These are phyloP conservation scores for Steatocranus sp. DNA, from an alignment of 2,797 vertebrate species.

Conservation along the genomic window DNA sequence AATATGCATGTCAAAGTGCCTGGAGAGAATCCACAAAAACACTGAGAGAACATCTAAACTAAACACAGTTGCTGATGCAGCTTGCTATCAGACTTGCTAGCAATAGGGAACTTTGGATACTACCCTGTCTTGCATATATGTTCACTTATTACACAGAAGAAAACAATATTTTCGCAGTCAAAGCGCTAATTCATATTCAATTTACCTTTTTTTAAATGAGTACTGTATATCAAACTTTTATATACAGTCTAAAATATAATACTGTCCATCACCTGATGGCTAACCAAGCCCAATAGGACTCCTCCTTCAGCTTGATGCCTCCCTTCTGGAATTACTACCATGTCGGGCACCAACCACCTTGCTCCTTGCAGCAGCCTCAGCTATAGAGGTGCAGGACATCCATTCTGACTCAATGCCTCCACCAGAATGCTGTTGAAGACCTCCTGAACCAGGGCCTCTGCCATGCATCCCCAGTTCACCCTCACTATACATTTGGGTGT, in stretches of 20 bases:
- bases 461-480: not conserved
- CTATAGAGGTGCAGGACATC: not conserved
- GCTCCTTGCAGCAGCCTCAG: not conserved
- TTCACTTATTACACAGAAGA: not conserved
- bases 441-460: not conserved
- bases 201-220: not conserved
- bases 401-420: not conserved
- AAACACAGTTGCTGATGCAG: not conserved
- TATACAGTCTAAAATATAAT: not conserved
- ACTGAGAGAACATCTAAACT: not conserved
- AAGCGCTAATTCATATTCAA: not conserved
- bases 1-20: not conserved
- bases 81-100: not conserved
- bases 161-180: not conserved
- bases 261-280: not conserved
- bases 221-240: not conserved
- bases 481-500: not conserved
- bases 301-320: not conserved
- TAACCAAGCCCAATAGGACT: not conserved
- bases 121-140: not conserved
- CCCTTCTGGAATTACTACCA: not conserved
- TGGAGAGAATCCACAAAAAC: not conserved
- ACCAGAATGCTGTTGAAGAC: not conserved
- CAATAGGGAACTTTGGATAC: not conserved
- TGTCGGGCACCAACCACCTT: not conserved